Evolutionary conservation across 2,113 vertebrate genomes (phyloP), one percentile per base, ranked within the genome.

Genomic region (Trinectes maculatus): DNA sequence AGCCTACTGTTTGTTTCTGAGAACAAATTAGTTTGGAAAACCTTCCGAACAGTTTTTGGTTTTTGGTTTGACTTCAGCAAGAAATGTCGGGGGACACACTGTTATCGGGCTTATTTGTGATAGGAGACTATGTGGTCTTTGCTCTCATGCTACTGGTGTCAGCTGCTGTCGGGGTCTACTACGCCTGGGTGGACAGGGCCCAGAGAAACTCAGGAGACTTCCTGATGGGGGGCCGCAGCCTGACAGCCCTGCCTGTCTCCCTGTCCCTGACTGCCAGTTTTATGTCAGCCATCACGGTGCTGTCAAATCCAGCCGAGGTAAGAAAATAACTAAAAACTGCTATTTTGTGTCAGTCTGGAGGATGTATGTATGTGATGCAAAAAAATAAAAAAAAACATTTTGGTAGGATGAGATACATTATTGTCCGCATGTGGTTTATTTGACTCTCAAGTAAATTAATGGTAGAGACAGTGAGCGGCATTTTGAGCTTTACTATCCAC

Each of bases 221-320:
- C 72, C 85, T 99, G 43, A 95, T 89, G 85, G 98, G 93, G 1
- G 95, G 96, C 10, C 93, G 95, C 46, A 91, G 87, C 0, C 93
- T 99, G 94, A 86, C 57, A 0, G 94, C 95, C 0, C 31, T 97
- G 26, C 96, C 96, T 0, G 95, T 99, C 33, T 94, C 96, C 0
- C 69, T 99, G 8, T 98, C 96, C 3, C 92, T 99, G 77, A 94
- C 95, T 0, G 96, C 96, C 88, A 98, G 96, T 91, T 99, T 99
- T 86, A 98, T 98, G 96, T 99, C 98, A 1, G 97, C 96, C 0
- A 93, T 99, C 88, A 96, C 95, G 0, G 91, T 99, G 60, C 92
- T 99, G 74, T 95, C 94, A 59, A 95, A 93, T 25, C 97, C 98
- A 0, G 89, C 94, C 0, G 98, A 99, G 85, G 89, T 89, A 71